A percentile compares a stretch with the other conserved stretches of the same genome.
phyloP scores from a whole-genome alignment of 2,797 vertebrate genomes.

The Odontamblyopus lacepedii region DNA sequence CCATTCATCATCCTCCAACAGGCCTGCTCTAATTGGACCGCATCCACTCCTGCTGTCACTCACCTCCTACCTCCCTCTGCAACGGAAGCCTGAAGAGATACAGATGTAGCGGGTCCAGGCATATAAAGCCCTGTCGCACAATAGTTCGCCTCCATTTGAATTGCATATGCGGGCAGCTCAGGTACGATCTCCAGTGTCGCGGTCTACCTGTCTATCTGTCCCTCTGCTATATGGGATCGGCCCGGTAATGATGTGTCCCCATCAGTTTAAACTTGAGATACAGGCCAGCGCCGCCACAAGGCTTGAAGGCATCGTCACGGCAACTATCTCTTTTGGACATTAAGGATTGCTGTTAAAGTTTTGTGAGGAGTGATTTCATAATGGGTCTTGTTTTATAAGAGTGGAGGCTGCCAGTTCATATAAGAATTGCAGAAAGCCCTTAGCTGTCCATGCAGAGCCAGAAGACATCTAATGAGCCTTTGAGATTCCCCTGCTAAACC shows the following conservation, averaged over 20 bases:
- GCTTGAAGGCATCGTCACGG: conserved; percentile 51
- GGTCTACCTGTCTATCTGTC: conserved; percentile 59
- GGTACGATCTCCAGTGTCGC: conserved; percentile 51
- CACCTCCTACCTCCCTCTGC: conserved; percentile 67
- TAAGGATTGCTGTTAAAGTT: conserved; percentile 76
- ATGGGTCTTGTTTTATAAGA: conserved; percentile 75
- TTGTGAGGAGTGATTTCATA: conserved; percentile 68
- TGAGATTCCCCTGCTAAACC: conserved; percentile 79
- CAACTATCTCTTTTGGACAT: conserved; percentile 54
- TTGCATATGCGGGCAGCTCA: conserved; percentile 77
- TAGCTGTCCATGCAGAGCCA: conserved; percentile 64
- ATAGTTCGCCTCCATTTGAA: conserved; percentile 70
- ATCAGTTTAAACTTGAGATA: conserved; percentile 69
- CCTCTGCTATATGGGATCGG: conserved; percentile 44
- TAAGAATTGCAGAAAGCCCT: conserved; percentile 80
- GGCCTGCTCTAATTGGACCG: conserved; percentile 80
- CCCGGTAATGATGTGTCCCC: conserved; percentile 77
- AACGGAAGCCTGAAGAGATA: conserved; percentile 67
- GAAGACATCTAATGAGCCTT: conserved; percentile 82
- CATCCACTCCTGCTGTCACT: conserved; percentile 82
- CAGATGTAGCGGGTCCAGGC: conserved; percentile 70
- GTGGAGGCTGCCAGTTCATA: conserved; percentile 66
- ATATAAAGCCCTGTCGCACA: conserved; percentile 58
- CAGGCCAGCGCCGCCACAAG: conserved; percentile 56
- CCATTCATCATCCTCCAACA: conserved; percentile 81